Conservation (phyloP, 2,797 vertebrate species). For the Arctocebus calabarensis region DNA sequence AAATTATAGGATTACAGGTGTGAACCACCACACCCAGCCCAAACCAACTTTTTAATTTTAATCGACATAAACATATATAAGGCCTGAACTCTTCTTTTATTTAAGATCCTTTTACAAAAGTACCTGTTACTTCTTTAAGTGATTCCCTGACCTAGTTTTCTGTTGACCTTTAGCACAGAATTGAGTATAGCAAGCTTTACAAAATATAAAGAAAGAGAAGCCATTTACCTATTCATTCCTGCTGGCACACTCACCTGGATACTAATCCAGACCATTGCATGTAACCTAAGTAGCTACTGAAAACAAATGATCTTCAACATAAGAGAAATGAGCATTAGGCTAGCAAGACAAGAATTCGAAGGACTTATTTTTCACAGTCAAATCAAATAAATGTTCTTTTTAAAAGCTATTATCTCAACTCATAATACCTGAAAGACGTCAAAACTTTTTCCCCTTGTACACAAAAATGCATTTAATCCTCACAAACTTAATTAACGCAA, state of each 20-base stretch:
- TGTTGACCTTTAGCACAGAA: background rate
- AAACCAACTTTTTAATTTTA: constrained; percentile 29
- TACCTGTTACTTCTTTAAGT: background rate
- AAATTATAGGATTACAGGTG: background rate
- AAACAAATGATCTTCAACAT: background rate
- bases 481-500: background rate
- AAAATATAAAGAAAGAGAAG: background rate
- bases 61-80: background rate
- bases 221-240: constrained; percentile 21
- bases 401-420: background rate
- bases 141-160: constrained; percentile 23
- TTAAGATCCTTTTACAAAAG: background rate
- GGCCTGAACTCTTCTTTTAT: constrained; percentile 13
- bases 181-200: background rate
- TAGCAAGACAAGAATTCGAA: background rate
- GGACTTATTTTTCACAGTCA: background rate
- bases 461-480: constrained; percentile 57
- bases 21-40: background rate
- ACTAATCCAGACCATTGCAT: background rate
- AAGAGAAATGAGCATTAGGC: constrained; percentile 15
- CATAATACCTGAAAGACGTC: background rate
- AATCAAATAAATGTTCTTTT: constrained; percentile 44
- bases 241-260: background rate
- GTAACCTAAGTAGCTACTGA: constrained; percentile 1
- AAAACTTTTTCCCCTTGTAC: background rate